Percentiles rank a stretch among this genome's conserved stretches.
Evolutionary conservation across 2,888 invertebrate genomes (phyloP).

Genomic region (Epinotia bilunana): DNA sequence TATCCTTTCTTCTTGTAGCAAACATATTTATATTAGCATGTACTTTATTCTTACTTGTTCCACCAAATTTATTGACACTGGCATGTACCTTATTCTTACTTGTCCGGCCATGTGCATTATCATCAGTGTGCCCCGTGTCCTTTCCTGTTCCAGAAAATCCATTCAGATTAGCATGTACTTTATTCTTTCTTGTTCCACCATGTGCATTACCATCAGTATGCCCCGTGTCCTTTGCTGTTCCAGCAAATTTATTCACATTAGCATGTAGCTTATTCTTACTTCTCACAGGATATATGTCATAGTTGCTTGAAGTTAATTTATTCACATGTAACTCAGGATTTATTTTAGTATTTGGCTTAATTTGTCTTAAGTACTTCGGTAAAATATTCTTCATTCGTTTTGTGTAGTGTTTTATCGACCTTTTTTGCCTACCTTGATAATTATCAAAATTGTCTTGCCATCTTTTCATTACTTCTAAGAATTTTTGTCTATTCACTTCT

Average conservation of each 20-base stretch:
- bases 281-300: too few species aligned
- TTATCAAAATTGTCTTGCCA: slow-evolving; percentile 66
- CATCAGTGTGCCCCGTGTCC: too few species aligned
- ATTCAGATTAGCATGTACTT: background rate
- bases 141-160: background rate
- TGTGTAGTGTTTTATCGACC: slow-evolving; percentile 53
- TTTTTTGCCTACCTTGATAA: slow-evolving; percentile 54
- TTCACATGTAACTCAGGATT: slow-evolving; percentile 39
- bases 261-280: too few species aligned
- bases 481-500: slow-evolving; percentile 56
- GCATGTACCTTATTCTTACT: background rate
- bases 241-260: too few species aligned
- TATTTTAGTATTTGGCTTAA: slow-evolving; percentile 61
- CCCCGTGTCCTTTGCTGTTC: too few species aligned
- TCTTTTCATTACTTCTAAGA: slow-evolving; percentile 60
- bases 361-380: slow-evolving; percentile 65
- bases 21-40: background rate
- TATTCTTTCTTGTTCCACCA: background rate
- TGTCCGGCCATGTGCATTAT: too few species aligned
- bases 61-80: background rate
- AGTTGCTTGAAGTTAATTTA: background rate
- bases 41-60: background rate
- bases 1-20: background rate
- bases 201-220: too few species aligned
- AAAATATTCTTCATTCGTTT: slow-evolving; percentile 66